Evolutionary conservation across 2,113 vertebrate species (phyloP), one percentile per base, ranked within the genome.

Genomic region (Misgurnus anguillicaudatus): DNA sequence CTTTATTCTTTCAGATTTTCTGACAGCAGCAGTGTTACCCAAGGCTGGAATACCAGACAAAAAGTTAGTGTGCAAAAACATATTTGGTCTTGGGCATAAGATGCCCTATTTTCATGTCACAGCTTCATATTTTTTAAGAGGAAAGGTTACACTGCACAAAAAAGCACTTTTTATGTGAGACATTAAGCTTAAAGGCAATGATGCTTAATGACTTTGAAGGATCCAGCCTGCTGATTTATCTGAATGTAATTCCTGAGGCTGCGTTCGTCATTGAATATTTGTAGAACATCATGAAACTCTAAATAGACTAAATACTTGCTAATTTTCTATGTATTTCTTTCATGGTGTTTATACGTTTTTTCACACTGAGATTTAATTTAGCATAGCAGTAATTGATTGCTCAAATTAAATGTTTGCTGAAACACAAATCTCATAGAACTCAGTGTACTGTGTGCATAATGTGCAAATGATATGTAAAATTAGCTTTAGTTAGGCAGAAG

Each of bases 81-180:
- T 8, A 72, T 75, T 79, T 55, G 13, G 42, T 66, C 53, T 36
- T 31, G 41, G 58, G 41, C 55, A 61, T 8, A 63, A 69, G 14
- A 14, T 65, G 79, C 60, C 77, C 79, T 75, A 80, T 71, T 79
- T 79, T 79, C 47, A 73, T 66, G 61, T 66, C 31, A 64, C 60
- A 80, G 71, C 24, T 47, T 19, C 31, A 21, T 80, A 19, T 17
- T 63, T 75, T 75, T 47, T 47, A 24, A 73, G 53, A 62, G 42
- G 31, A 80, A 80, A 66, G 62, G 61, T 66, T 80, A 60, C 19
- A 65, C 17, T 14, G 24, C 31, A 62, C 9, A 57, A 21, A 39
- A 70, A 70, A 69, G 16, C 42, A 21, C 51, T 45, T 53, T 55
- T 47, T 78, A 14, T 51, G 24, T 70, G 66, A 78, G 14, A 78